Conservation (phyloP, 2,113 vertebrate species). For the Verasper variegatus region DNA sequence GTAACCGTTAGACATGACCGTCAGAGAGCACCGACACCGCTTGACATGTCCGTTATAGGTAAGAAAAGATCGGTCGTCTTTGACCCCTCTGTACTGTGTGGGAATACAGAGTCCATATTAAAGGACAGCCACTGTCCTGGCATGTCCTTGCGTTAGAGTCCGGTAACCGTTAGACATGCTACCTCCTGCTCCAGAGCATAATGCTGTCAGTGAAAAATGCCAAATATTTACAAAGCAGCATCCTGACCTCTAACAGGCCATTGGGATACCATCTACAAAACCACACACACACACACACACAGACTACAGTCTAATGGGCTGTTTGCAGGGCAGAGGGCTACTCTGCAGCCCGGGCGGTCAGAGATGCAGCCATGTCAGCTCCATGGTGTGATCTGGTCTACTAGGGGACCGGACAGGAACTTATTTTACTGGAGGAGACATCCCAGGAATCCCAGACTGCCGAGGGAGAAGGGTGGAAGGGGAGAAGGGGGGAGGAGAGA, state of each 20-base stretch:
- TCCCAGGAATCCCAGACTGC: conserved; percentile 89
- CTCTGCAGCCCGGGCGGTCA: conserved; percentile 70
- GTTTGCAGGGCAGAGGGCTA: conserved; percentile 60
- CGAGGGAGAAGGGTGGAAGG: conserved; percentile 50
- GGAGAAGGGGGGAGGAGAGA: conserved; percentile 20
- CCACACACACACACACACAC: conserved; percentile 45
- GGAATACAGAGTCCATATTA: conserved; percentile 49
- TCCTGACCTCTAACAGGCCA: conserved; percentile 24
- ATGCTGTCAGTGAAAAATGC: conserved; percentile 4
- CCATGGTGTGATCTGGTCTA: conserved; percentile 78
- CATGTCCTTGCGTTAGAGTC: conserved; percentile 53
- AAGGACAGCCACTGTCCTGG: conserved; percentile 24
- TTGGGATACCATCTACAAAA: conserved; percentile 26
- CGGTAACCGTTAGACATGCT: conserved; percentile 55
- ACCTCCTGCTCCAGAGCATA: conserved; percentile 39
- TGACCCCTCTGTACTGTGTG: conserved; percentile 24
- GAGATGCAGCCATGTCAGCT: conserved; percentile 69
- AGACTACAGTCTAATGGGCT: conserved; percentile 22
- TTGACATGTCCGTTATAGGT: conserved; percentile 60
- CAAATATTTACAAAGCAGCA: conserved; percentile 37
- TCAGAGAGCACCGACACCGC: conserved; percentile 53
- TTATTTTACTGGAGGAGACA: conserved; percentile 89
- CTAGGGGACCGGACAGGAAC: conserved; percentile 66
- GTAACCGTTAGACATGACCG: conserved; percentile 96
- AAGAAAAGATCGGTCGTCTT: conserved; percentile 49